These are phyloP conservation scores for Chaunax sp. DNA, from an alignment of 2,797 vertebrate genomes.

Conservation along the genomic window DNA sequence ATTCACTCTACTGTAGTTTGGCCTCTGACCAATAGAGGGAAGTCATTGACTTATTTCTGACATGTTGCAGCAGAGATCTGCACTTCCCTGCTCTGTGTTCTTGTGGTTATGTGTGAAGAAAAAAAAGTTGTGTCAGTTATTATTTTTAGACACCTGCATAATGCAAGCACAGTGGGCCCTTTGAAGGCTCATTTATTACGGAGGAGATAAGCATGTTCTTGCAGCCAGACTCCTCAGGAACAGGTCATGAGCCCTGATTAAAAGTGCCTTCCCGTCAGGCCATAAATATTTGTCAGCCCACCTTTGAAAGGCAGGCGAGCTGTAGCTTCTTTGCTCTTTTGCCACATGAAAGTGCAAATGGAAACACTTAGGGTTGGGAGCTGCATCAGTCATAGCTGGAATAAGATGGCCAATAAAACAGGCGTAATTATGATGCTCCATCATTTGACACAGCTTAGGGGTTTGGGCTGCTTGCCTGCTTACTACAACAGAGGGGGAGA, in stretches of 20 bases:
- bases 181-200: constrained; percentile 82
- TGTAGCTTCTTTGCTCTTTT: constrained; percentile 72
- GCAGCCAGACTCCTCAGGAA: constrained; percentile 77
- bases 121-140: constrained; percentile 84
- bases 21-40: constrained; percentile 84
- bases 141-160: constrained; percentile 84
- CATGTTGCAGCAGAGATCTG: constrained; percentile 64
- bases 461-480: constrained; percentile 75
- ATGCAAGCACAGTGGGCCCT: constrained; percentile 72
- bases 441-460: constrained; percentile 84
- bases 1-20: constrained; percentile 76
- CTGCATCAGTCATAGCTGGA: constrained; percentile 85
- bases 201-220: constrained; percentile 81
- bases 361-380: constrained; percentile 84
- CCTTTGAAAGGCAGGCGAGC: constrained; percentile 83
- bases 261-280: constrained; percentile 81
- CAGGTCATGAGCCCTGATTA: constrained; percentile 80
- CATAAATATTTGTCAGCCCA: constrained; percentile 88
- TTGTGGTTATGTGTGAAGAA: constrained; percentile 78
- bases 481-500: constrained; percentile 36
- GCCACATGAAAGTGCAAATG: constrained; percentile 87
- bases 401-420: constrained; percentile 87
- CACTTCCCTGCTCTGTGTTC: constrained; percentile 64
- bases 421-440: constrained; percentile 85
- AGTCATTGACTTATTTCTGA: constrained; percentile 81